Base-by-base conservation (phyloP, 2,113 vertebrate species). In the Poecilia latipinna region DNA sequence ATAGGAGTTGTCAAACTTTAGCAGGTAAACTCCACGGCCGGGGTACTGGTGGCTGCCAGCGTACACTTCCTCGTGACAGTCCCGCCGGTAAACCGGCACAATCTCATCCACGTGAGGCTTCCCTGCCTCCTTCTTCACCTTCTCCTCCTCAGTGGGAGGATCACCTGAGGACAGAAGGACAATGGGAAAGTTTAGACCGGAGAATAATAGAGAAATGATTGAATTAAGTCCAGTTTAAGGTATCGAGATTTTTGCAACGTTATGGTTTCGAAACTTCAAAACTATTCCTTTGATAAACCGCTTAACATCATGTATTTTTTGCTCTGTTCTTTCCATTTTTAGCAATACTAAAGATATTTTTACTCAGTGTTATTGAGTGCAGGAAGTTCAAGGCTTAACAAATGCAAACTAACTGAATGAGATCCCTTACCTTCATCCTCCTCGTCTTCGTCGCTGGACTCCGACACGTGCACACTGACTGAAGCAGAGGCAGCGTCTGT, bases 1-100 rank as follows among this genome's bases (percentile, higher is more conserved):
- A 87, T 99, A 99, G 83, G 98, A 99, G 95, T 99, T 99, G 95
- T 99, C 98, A 51, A 99, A 99, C 93, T 99, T 99, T 79, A 99
- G 98, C 90, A 99, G 96, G 90, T 99, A 99, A 84, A 99, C 97
- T 31, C 98, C 98, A 63, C 96, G 95, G 82, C 98, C 98, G 15
- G 98, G 98, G 87, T 99, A 99, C 84, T 99, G 98, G 93, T 99
- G 98, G 94, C 98, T 99, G 88, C 98, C 98, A 2, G 98, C 98
- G 32, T 99, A 99, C 28, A 99, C 98, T 89, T 99, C 98, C 79
- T 99, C 98, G 0, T 99, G 98, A 95, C 98, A 99, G 96, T 99
- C 98, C 91, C 98, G 95, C 94, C 98, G 96, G 94, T 98, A 99
- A 87, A 99, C 98, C 90, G 98, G 98, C 93, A 99, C 98, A 65